Percentiles rank a stretch among this genome's conserved stretches.
Conservation (phyloP, 2,797 vertebrate genomes). For the Hylomyscus alleni region DNA sequence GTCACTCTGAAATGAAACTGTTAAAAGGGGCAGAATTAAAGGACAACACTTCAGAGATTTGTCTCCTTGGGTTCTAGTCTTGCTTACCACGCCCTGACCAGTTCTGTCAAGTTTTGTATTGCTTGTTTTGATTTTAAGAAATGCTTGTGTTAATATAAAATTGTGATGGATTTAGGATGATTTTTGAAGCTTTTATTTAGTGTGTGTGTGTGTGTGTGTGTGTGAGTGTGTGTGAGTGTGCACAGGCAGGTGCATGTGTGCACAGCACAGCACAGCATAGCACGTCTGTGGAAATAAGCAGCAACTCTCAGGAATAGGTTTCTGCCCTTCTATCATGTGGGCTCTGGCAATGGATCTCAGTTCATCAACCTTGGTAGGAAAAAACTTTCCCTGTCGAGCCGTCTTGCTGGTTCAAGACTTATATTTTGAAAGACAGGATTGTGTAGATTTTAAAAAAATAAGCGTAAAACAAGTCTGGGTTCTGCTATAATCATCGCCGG, state of each 20-base stretch:
- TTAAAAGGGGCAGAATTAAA: constrained; percentile 20
- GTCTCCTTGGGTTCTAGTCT: constrained; percentile 45
- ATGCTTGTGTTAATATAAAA: not conserved
- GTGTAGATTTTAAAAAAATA: not conserved
- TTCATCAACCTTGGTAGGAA: not conserved
- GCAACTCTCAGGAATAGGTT: not conserved
- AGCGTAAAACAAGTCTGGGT: not conserved
- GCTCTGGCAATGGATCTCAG: not conserved
- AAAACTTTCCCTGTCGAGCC: not conserved
- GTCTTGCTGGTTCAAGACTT: not conserved
- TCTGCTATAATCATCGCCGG: not conserved
- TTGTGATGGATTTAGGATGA: not conserved
- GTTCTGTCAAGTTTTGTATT: not conserved
- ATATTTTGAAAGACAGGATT: not conserved
- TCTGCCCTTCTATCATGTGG: not conserved
- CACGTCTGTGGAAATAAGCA: not conserved
- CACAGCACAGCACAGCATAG: not conserved
- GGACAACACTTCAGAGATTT: not conserved
- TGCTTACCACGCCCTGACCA: not conserved
- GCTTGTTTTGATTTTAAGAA: constrained; percentile 45
- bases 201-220: not conserved
- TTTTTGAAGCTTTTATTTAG: constrained; percentile 5
- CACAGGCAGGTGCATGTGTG: too few relatives aligned
- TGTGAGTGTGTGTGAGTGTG: not conserved
- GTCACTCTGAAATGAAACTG: constrained; percentile 37